phyloP scores from a whole-genome alignment of 2,797 vertebrate genomes.

The Ctenopoma multispine region DNA sequence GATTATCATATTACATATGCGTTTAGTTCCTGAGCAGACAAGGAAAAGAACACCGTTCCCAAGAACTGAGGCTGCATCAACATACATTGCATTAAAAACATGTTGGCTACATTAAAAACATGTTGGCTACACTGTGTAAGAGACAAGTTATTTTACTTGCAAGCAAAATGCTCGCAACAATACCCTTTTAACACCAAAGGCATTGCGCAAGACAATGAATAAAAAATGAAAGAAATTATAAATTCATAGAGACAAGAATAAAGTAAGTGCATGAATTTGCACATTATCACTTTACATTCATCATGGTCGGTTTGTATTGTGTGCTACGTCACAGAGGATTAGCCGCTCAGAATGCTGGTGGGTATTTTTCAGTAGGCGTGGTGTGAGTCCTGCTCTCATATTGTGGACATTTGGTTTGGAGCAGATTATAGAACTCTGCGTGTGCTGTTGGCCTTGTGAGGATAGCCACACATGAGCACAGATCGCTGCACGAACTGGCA shows the following conservation, averaged over 20 bases:
- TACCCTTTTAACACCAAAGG: constrained; percentile 4
- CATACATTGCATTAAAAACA: no score
- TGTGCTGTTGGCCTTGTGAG: constrained; percentile 34
- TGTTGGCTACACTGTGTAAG: background rate
- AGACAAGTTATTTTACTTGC: background rate
- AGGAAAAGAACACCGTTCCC: constrained; percentile 8
- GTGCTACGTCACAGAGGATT: constrained; percentile 48
- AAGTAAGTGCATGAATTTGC: constrained; percentile 20
- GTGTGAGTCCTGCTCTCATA: constrained; percentile 39
- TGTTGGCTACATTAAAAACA: constrained; percentile 23
- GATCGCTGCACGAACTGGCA: constrained; percentile 46
- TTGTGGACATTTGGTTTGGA: constrained; percentile 62
- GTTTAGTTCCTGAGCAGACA: constrained; percentile 13
- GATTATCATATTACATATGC: background rate
- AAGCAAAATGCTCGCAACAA: background rate
- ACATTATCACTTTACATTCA: constrained; percentile 36
- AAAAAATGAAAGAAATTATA: background rate
- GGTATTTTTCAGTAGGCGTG: constrained; percentile 38
- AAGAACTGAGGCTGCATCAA: constrained; percentile 20
- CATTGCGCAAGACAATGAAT: background rate
- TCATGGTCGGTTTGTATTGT: constrained; percentile 19
- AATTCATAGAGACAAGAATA: background rate
- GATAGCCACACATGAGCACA: constrained; percentile 61
- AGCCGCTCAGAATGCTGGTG: constrained; percentile 32
- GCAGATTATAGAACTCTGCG: constrained; percentile 56